These are phyloP conservation scores for Phrynosoma platyrhinos DNA, from an alignment of 2,113 vertebrate species.

Conservation along the genomic window DNA sequence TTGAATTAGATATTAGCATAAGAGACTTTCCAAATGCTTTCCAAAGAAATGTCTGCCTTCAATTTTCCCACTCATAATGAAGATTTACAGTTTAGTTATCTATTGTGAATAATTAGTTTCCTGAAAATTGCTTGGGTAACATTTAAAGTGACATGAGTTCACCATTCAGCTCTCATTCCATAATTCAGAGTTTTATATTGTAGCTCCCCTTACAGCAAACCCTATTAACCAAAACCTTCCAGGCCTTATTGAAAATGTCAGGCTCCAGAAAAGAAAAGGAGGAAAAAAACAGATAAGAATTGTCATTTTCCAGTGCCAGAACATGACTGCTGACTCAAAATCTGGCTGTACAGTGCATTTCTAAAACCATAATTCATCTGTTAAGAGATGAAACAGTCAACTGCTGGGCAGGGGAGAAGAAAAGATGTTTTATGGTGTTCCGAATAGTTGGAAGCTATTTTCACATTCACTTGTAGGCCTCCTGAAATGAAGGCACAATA, in stretches of 20 bases:
- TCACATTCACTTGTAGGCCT: constrained; percentile 33
- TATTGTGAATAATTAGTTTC: constrained; percentile 73
- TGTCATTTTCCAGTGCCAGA: constrained; percentile 47
- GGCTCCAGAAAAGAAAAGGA: background rate
- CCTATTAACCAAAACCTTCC: constrained; percentile 64
- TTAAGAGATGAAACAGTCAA: constrained; percentile 28
- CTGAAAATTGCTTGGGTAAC: constrained; percentile 73
- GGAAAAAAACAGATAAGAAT: constrained; percentile 47
- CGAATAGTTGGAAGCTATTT: background rate
- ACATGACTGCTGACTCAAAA: constrained; percentile 44
- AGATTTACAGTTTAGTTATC: constrained; percentile 74
- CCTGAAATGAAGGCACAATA: background rate
- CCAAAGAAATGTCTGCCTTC: constrained; percentile 48
- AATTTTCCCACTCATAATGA: constrained; percentile 40
- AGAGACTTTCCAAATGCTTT: constrained; percentile 56
- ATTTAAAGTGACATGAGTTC: constrained; percentile 54
- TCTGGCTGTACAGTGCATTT: constrained; percentile 23
- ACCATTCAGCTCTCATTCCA: constrained; percentile 53
- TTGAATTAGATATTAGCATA: constrained; percentile 53
- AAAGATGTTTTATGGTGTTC: constrained; percentile 43
- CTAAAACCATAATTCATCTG: constrained; percentile 42
- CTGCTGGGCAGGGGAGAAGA: background rate
- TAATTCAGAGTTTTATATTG: constrained; percentile 68
- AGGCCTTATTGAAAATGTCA: constrained; percentile 65
- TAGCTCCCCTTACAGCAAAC: constrained; percentile 58